A percentile compares a stretch with the other conserved stretches of the same genome.
phyloP scores from a whole-genome alignment of 2,113 vertebrate species.

The Athene noctua region DNA sequence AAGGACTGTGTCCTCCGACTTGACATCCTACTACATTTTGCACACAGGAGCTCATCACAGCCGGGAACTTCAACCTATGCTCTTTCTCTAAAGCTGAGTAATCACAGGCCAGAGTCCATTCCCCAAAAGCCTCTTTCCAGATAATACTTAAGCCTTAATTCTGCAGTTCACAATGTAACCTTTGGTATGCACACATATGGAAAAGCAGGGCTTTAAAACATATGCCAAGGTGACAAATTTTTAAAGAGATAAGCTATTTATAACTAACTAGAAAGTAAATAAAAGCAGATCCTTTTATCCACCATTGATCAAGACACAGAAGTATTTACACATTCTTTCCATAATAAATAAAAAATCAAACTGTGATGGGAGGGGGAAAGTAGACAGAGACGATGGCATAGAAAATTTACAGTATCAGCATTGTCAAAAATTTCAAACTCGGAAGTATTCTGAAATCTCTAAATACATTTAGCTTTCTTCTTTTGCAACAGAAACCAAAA shows the following conservation, averaged over 20 bases:
- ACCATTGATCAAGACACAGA: not conserved
- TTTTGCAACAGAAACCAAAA: not conserved
- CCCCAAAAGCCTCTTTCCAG: not conserved
- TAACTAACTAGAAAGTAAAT: not conserved
- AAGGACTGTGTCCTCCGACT: not conserved
- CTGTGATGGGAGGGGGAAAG: not conserved
- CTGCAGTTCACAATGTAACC: not conserved
- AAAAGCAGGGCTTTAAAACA: not conserved
- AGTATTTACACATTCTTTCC: not conserved
- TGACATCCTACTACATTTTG: not conserved
- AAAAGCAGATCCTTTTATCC: not conserved
- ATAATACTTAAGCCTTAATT: not conserved
- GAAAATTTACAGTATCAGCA: not conserved
- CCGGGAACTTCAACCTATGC: not conserved
- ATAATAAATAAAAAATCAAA: not conserved
- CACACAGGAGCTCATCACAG: not conserved
- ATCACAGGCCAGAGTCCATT: not conserved
- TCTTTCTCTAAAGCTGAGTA: not conserved
- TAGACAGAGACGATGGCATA: not conserved
- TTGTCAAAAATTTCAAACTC: not conserved
- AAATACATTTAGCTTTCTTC: not conserved
- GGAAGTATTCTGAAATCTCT: not conserved
- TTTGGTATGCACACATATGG: rapidly evolving
- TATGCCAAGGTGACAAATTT: not conserved
- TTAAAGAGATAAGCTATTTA: not conserved